These are phyloP conservation scores for Drosophila kambysellisi DNA, from an alignment of 2,888 invertebrate species.

Conservation along the genomic window DNA sequence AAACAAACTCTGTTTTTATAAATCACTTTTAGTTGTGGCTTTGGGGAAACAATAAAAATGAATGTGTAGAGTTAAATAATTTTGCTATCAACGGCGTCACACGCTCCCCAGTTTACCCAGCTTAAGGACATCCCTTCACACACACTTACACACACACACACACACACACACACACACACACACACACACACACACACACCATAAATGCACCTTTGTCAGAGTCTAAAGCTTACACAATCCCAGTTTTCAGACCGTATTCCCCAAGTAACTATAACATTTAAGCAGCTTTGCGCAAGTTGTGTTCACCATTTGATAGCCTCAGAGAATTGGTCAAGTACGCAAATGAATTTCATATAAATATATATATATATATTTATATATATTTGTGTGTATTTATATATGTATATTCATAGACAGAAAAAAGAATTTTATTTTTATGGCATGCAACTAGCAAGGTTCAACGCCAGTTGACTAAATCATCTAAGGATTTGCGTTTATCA, in stretches of 20 bases:
- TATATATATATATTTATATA: slow-evolving; percentile 16
- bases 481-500: slow-evolving; percentile 72
- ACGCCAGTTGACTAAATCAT: slow-evolving; percentile 70
- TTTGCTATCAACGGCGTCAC: slow-evolving; percentile 66
- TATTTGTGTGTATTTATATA: background rate
- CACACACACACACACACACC: background rate
- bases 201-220: slow-evolving; percentile 54
- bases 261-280: slow-evolving; percentile 82
- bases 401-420: slow-evolving; percentile 20
- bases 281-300: slow-evolving; percentile 80
- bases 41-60: slow-evolving; percentile 60
- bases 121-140: slow-evolving; percentile 38
- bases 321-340: slow-evolving; percentile 18
- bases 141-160: background rate
- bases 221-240: slow-evolving; percentile 15
- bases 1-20: background rate
- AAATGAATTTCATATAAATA: slow-evolving; percentile 51
- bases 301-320: slow-evolving; percentile 68
- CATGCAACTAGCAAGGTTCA: slow-evolving; percentile 70
- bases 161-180: background rate
- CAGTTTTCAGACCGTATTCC: slow-evolving; percentile 1
- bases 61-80: slow-evolving; percentile 55
- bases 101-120: slow-evolving; percentile 44
- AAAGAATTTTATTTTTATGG: slow-evolving; percentile 61
- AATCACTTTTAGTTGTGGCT: background rate